These are phyloP conservation scores for Tetramorium parvispinum DNA, from an alignment of 1,140 invertebrate genomes.

Conservation along the genomic window DNA sequence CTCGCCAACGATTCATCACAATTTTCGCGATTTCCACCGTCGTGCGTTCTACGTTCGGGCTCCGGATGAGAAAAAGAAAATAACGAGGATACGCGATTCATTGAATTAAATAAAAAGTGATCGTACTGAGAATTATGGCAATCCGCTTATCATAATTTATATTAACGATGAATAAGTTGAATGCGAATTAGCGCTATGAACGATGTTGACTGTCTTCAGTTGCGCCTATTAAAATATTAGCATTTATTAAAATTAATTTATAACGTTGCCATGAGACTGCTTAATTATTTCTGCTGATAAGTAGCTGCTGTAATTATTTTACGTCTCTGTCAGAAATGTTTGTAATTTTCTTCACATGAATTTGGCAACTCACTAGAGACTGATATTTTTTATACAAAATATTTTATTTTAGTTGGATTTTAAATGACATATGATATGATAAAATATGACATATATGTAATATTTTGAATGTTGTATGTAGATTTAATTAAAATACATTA, in stretches of 20 bases:
- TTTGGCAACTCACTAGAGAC: neutral
- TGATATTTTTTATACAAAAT: neutral
- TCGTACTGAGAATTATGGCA: conserved; percentile 5
- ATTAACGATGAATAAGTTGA: conserved; percentile 3
- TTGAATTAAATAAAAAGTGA: conserved; percentile 22
- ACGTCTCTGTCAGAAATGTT: neutral
- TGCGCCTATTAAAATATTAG: neutral
- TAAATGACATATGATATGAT: too few species aligned
- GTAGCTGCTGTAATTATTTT: conserved; percentile 26
- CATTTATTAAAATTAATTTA: conserved; percentile 25
- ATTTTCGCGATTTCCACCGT: neutral
- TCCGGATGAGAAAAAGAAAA: conserved; percentile 4
- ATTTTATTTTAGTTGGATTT: neutral
- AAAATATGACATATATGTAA: neutral
- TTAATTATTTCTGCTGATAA: neutral
- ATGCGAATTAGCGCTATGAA: neutral
- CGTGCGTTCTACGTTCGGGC: neutral
- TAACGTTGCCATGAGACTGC: neutral
- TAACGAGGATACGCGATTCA: neutral
- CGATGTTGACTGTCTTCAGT: neutral
- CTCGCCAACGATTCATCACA: neutral
- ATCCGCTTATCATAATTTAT: conserved; percentile 10
- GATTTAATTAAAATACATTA: neutral
- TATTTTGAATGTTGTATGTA: neutral
- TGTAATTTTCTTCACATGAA: neutral